Evolutionary conservation across 2,888 invertebrate genomes (phyloP).

Genomic region (Carterocephalus palaemon): DNA sequence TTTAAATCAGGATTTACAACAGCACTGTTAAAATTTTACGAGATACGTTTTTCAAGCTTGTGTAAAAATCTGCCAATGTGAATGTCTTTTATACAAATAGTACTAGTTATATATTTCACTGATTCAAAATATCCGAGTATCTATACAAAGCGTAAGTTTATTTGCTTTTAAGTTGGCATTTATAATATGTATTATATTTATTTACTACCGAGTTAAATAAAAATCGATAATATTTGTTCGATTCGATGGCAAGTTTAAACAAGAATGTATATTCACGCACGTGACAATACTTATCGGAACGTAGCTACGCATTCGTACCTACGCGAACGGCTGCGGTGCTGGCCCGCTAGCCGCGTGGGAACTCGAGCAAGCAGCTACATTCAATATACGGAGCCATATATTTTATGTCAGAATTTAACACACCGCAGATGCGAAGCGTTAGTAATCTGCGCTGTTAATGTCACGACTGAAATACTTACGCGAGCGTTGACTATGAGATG

Average conservation of each 20-base stretch:
- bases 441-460: constrained; percentile 54
- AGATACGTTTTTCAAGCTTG: no score
- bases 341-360: constrained; percentile 59
- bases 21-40: no score
- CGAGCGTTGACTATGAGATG: constrained; percentile 37
- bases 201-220: constrained; percentile 3
- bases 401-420: constrained; percentile 63
- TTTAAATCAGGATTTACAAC: no score
- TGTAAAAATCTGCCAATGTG: no score
- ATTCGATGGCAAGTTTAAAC: constrained; percentile 9
- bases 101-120: no score
- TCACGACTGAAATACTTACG: constrained; percentile 62
- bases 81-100: no score
- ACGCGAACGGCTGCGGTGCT: constrained; percentile 28
- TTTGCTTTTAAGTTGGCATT: no score
- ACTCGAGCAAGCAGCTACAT: constrained; percentile 46
- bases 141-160: no score
- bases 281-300: constrained; percentile 20
- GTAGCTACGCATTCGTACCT: constrained; percentile 10
- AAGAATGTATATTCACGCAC: constrained; percentile 13
- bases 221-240: constrained; percentile 8
- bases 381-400: constrained; percentile 54
- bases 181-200: not conserved
- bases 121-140: no score
- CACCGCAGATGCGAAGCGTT: constrained; percentile 51